Conservation (phyloP, 2,113 vertebrate genomes). For the Chamaetylas fuelleborni region DNA sequence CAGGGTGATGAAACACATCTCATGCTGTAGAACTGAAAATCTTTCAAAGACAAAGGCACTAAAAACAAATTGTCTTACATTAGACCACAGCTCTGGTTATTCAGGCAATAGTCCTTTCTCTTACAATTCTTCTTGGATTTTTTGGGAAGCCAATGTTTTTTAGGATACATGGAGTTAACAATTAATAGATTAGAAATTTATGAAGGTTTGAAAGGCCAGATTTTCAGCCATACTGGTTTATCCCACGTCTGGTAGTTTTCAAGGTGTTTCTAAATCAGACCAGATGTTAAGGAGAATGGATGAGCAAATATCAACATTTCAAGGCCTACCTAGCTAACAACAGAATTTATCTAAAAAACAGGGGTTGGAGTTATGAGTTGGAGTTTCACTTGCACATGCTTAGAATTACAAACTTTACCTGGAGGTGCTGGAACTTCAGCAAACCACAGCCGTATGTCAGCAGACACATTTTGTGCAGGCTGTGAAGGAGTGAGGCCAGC, state of each 20-base stretch:
- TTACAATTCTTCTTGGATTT: not conserved
- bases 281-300: not conserved
- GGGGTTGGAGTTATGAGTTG: not conserved
- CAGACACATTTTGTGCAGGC: slow-evolving; percentile 82
- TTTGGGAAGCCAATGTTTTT: not conserved
- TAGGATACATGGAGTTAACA: not conserved
- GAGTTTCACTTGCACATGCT: not conserved
- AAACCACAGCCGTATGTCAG: slow-evolving; percentile 88
- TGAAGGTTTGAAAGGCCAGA: not conserved
- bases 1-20: not conserved
- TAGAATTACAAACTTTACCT: slow-evolving; percentile 74
- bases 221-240: not conserved
- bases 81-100: not conserved
- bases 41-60: not conserved
- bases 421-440: slow-evolving; percentile 89
- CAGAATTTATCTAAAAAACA: not conserved
- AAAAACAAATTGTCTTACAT: not conserved
- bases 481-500: slow-evolving; percentile 80
- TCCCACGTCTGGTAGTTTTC: not conserved
- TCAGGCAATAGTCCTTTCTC: not conserved
- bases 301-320: not conserved
- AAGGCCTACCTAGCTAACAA: not conserved
- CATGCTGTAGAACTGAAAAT: not conserved
- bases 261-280: not conserved
- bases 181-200: not conserved